phyloP scores from a whole-genome alignment of 2,888 invertebrate species.

The Marasmarcha lunaedactyla region DNA sequence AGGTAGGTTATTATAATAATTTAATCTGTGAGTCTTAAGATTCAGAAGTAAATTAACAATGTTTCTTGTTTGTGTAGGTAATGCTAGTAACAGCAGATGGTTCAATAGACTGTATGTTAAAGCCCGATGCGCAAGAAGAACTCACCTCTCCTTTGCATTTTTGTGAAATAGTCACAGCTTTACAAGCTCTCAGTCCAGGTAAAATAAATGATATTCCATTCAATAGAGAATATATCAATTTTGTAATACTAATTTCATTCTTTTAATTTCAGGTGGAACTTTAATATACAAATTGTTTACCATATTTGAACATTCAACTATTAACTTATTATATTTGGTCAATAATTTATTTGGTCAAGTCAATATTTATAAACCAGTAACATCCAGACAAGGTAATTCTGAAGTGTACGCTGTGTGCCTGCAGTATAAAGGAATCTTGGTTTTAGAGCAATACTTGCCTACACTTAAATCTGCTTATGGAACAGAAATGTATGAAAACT shows the following conservation, averaged over 20 bases:
- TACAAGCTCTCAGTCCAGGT: constrained; percentile 75
- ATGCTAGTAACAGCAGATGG: constrained; percentile 92
- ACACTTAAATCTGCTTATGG: constrained; percentile 56
- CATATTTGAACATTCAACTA: constrained; percentile 84
- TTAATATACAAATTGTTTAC: constrained; percentile 93
- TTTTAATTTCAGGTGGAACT: constrained; percentile 71
- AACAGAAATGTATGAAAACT: constrained; percentile 33
- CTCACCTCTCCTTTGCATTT: constrained; percentile 83
- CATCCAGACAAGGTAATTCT: constrained; percentile 95
- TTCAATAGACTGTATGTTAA: constrained; percentile 87
- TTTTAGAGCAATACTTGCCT: constrained; percentile 45
- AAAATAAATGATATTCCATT: constrained; percentile 8
- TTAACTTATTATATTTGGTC: constrained; percentile 83
- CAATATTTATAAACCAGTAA: constrained; percentile 86
- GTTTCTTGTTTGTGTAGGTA: constrained; percentile 41
- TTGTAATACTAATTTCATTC: constrained; percentile 3
- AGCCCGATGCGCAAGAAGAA: constrained; percentile 89
- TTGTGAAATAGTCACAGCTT: constrained; percentile 84
- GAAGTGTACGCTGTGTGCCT: constrained; percentile 89
- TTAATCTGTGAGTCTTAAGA: background rate
- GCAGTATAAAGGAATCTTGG: constrained; percentile 63
- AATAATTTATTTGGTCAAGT: constrained; percentile 80
- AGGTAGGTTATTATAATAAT: constrained; percentile 31
- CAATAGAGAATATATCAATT: constrained; percentile 1
- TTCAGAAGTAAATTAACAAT: background rate